Base-by-base conservation (phyloP, 2,888 invertebrate genomes). In the Drosophila siamana region DNA sequence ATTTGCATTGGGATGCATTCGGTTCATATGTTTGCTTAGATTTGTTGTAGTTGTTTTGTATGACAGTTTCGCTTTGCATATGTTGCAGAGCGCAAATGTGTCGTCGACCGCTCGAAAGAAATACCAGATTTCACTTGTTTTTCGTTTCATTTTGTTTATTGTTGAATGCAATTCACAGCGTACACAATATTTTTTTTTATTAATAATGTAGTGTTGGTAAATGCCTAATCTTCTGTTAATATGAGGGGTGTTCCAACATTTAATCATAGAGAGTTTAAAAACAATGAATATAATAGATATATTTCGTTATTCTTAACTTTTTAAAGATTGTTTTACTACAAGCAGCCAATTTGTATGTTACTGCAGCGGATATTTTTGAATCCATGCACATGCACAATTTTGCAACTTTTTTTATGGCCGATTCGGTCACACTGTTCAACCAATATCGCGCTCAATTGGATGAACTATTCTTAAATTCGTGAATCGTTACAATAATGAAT, bases 31-130 rank as follows among this genome's bases (percentile, higher is more conserved):
- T 46, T 83, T 83, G 48, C 86, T 83, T 36, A 83, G 46, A 46
- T 83, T 83, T 2, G 86, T 84, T 22, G 83, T 83, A 4, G 83
- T 83, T 2, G 83, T 83, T 64, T 86, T 83, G 41, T 81, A 83
- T 0, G 86, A 86, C 0, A 83, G 46, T 48, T 83, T 83, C 0
- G 83, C 83, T 7, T 83, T 77, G 64, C 83, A 83, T 24, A 83
- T 84, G 38, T 86, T 83, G 55, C 83, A 83, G 2, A 86, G 41
- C 1, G 83, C 83, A 48, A 60, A 83, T 6, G 86, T 83, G 41
- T 83, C 83, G 8, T 83, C 83, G 8, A 83, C 72, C 4, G 83
- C 86, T 4, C 81, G 64, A 51, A 83, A 83, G 28, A 83, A 81
- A 33, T 66, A 70, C 83, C 83, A 83, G 19, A 83, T 86, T 64